These are phyloP conservation scores for Drosophila emarginata DNA, from an alignment of 2,888 invertebrate species.

Conservation along the genomic window DNA sequence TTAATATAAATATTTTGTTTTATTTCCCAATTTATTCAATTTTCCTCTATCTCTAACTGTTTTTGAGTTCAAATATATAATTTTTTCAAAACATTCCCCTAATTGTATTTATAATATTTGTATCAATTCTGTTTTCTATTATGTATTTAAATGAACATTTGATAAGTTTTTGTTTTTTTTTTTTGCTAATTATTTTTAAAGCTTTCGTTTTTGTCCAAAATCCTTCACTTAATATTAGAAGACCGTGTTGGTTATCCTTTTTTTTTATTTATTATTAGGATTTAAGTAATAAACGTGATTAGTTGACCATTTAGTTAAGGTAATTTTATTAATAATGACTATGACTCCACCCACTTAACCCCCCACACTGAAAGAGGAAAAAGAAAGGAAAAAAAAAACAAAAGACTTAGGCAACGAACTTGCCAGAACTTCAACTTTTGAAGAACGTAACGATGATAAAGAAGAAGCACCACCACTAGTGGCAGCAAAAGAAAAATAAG, in stretches of 20 bases:
- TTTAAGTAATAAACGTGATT: background rate
- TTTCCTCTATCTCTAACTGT: no score
- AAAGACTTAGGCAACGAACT: conserved; percentile 69
- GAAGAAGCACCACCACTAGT: background rate
- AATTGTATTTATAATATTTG: no score
- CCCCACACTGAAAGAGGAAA: conserved; percentile 41
- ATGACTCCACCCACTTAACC: background rate
- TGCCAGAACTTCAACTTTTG: conserved; percentile 51
- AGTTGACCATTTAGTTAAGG: background rate
- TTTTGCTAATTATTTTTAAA: background rate
- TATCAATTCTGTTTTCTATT: no score
- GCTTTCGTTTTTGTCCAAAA: background rate
- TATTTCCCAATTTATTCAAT: no score
- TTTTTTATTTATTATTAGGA: background rate
- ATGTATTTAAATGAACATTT: no score
- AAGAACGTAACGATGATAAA: conserved; percentile 16
- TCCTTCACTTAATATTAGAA: background rate
- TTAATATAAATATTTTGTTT: no score
- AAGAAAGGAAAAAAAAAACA: conserved; percentile 63
- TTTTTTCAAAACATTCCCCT: no score
- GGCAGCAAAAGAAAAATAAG: conserved; percentile 5
- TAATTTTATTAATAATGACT: conserved; percentile 5
- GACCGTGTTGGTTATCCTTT: background rate
- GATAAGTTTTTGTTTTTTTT: no score
- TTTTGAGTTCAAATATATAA: no score